Evolutionary conservation across 2,888 invertebrate species (phyloP), one percentile per base, ranked within the genome.

Genomic region (Acanthosepion pharaonis): DNA sequence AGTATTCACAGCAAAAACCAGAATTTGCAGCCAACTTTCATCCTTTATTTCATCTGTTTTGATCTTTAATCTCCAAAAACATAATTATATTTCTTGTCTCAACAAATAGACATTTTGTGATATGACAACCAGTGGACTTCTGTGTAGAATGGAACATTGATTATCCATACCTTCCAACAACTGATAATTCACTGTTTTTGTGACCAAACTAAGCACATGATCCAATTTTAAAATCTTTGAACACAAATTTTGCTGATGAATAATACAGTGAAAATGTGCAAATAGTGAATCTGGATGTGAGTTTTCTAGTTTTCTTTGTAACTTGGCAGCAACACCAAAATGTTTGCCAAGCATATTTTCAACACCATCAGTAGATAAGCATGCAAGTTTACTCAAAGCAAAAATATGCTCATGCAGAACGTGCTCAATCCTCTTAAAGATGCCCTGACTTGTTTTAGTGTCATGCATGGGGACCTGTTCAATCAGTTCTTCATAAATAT

Each of bases 161-260:
- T 25, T 6, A 48, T 93, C 5, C 5, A 9, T 9, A 93, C 25
- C 18, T 48, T 18, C 18, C 18, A 2, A 5, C 49, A 25, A 23
- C 49, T 9, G 18, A 42, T 48, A 93, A 53, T 48, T 48, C 49
- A 48, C 51, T 42, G 93, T 93, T 49, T 49, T 93, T 93, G 93
- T 93, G 93, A 93, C 51, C 51, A 93, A 93, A 18, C 93, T 93
- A 93, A 93, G 93, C 93, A 93, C 93, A 93, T 93, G 48, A 49
- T 93, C 9, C 93, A 93, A 93, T 51, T 93, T 93, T 9, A 93
- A 48, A 49, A 93, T 93, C 93, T 93, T 93, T 51, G 93, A 93
- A 93, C 9, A 42, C 9, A 9, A 48, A 93, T 48, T 0, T 42
- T 42, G 42, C 42, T 42, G 42, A 42, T 3, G 42, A 42, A 42